Base-by-base conservation (phyloP, 2,888 invertebrate species). In the Meta bourneti region DNA sequence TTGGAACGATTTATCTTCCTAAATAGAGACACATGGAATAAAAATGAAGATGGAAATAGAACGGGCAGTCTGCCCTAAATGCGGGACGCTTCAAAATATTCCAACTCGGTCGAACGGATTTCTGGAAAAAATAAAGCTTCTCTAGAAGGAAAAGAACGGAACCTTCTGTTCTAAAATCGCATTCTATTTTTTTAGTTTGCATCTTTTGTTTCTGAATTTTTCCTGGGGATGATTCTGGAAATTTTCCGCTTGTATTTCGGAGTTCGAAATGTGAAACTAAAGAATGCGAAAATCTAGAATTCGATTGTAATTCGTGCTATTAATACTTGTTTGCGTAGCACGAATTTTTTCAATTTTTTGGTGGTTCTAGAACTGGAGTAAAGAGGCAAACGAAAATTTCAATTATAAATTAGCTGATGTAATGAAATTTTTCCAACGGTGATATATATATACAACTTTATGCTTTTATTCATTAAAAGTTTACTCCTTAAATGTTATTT, bases 51-150 rank as follows among this genome's bases (percentile, higher is more conserved):
- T 54, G 48, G 54, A 84, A 52, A 79, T 7, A 61, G 61, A 16
- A 61, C 52, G 74, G 87, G 77, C 79, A 87, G 79, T 72, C 79
- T 80, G 71, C 70, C 80, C 71, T 87, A 87, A 87, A 87, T 71
- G 79, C 70, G 87, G 52, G 79, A 72, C 70, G 70, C 77, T 77
- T 78, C n/a, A 51, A 71, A 79, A 87, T 78, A 87, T 79, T 87
- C 52, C 52, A 72, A 86, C 70, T 70, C 79, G 71, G 77, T 87
- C 87, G 71, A 54, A 79, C 51, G 87, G 87, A 87, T 87, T 87
- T 87, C 19, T 19, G 71, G 79, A 7, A 49, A 19, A 74, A 81
- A 80, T 34, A 80, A 81, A 81, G 11, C 7, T 6, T 0, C 51
- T 51, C n/a, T 84, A 4, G 34, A 34, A 34, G 34, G 34, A 34